Evolutionary conservation across 2,888 invertebrate species (phyloP).

Genomic region (Cryptocephalus primarius): DNA sequence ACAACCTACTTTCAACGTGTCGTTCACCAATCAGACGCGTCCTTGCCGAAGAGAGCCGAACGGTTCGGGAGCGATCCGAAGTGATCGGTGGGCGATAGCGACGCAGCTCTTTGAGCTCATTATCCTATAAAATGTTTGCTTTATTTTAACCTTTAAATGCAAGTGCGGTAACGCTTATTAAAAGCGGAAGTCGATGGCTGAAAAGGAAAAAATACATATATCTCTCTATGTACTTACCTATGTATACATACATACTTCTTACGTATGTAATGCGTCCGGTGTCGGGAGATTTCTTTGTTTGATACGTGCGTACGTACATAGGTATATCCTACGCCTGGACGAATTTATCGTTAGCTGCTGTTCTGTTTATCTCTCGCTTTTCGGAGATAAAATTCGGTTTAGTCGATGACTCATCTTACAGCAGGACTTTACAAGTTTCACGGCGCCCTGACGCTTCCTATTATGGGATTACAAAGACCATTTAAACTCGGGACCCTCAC

Average conservation of each 20-base stretch:
- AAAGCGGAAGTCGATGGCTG: slow-evolving; percentile 33
- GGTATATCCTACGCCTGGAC: slow-evolving; percentile 2
- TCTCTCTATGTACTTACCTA: slow-evolving; percentile 24
- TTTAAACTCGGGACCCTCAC: too few species aligned
- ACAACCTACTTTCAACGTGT: slow-evolving; percentile 46
- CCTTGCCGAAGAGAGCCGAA: slow-evolving; percentile 32
- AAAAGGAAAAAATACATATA: slow-evolving; percentile 27
- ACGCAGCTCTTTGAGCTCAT: slow-evolving; percentile 22
- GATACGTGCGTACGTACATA: slow-evolving; percentile 17
- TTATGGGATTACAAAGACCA: too few species aligned
- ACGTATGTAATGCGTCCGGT: slow-evolving; percentile 1
- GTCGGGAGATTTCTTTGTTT: slow-evolving; percentile 31
- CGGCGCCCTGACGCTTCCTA: too few species aligned
- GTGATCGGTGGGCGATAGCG: slow-evolving; percentile 27
- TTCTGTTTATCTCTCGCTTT: too few species aligned
- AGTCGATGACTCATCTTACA: too few species aligned
- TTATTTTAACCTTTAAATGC: slow-evolving; percentile 29
- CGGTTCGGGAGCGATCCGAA: slow-evolving; percentile 20
- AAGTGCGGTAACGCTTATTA: slow-evolving; percentile 28
- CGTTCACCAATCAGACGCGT: slow-evolving; percentile 36
- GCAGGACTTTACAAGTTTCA: too few species aligned
- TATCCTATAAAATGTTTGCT: slow-evolving; percentile 21
- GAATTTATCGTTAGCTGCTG: not conserved
- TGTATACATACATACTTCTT: slow-evolving; percentile 15
- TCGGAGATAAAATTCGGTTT: too few species aligned